A percentile compares a stretch with the other conserved stretches of the same genome.
Evolutionary conservation across 2,888 invertebrate genomes (phyloP).

Genomic region (Chamaedrilus cognettii): DNA sequence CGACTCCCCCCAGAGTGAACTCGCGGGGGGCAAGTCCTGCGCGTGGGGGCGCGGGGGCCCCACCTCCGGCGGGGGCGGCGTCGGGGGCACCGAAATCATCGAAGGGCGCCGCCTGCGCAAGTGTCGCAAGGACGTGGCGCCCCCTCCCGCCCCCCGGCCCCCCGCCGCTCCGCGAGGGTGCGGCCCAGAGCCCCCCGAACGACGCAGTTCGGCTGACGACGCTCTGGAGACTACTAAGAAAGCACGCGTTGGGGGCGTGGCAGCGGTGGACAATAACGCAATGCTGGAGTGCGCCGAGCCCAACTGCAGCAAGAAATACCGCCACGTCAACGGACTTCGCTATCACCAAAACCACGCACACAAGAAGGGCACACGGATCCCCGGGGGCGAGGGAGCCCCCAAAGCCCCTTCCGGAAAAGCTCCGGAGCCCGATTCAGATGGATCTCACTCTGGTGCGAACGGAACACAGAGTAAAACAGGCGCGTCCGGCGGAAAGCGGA

Average conservation of each 20-base stretch:
- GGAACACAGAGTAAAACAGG: no score
- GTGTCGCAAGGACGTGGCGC: background rate
- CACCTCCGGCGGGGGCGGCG: background rate
- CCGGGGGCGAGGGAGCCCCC: no score
- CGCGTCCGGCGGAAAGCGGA: no score
- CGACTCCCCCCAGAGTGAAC: background rate
- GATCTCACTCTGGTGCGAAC: no score
- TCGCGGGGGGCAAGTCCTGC: background rate
- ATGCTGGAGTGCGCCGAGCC: conserved; percentile 81
- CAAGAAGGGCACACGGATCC: no score
- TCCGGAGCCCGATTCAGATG: no score
- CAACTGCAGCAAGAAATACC: conserved; percentile 96
- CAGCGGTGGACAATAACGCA: background rate
- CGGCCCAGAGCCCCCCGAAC: no score
- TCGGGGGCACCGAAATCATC: no score
- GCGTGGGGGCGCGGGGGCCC: background rate
- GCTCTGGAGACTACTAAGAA: no score
- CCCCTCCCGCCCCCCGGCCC: background rate
- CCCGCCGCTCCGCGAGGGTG: background rate
- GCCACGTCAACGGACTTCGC: conserved; percentile 92
- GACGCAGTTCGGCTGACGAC: no score
- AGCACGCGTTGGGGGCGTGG: no score
- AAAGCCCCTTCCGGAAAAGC: no score
- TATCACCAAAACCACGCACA: conserved; percentile 97
- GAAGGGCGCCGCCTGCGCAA: conserved; percentile 6